Evolutionary conservation across 2,113 vertebrate genomes (phyloP), one percentile per base, ranked within the genome.

Genomic region (Pedetes capensis): DNA sequence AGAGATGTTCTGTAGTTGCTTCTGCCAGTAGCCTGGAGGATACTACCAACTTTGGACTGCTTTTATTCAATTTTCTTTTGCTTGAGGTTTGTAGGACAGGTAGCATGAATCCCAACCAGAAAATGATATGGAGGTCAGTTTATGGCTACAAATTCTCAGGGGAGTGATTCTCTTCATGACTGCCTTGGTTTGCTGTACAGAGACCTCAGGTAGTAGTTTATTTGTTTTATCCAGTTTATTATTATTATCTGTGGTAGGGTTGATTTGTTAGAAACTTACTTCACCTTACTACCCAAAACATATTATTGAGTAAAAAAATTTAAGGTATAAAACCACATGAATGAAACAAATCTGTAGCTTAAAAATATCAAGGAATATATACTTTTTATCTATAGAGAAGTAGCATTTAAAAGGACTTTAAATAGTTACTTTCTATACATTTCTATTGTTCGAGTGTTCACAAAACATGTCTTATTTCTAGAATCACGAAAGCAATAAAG

Each of bases 391-490:
- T 85, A 6, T 71, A 51, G 9, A 71, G 20, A 76, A 81, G 39
- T 91, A 11, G 1, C 12, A 51, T 79, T 68, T 76, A 17, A 16
- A 84, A 59, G 17, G 27, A 85, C 8, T 55, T 95, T 47, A 61
- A 47, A 32, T 72, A 8, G 79, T 78, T 78, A 59, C 23, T 94
- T 89, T 86, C 16, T 92, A 47, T 61, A 17, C 22, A 23, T 86
- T 89, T 91, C 29, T 72, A 63, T 93, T 71, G 14, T 92, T 89
- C 93, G 25, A 94, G 42, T 89, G 71, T 87, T 92, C 63, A 84
- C 12, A 84, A 82, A 93, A 63, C 14, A 76, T 79, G 12, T 80
- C 84, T 87, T 72, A 82, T 32, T 93, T 95, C 55, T 87, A 66
- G 39, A 86, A 55, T 82, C 49, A 69, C 10, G 89, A 55, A 83